Conservation (phyloP, 2,797 vertebrate genomes). For the Enteromius unitaeniatus region DNA sequence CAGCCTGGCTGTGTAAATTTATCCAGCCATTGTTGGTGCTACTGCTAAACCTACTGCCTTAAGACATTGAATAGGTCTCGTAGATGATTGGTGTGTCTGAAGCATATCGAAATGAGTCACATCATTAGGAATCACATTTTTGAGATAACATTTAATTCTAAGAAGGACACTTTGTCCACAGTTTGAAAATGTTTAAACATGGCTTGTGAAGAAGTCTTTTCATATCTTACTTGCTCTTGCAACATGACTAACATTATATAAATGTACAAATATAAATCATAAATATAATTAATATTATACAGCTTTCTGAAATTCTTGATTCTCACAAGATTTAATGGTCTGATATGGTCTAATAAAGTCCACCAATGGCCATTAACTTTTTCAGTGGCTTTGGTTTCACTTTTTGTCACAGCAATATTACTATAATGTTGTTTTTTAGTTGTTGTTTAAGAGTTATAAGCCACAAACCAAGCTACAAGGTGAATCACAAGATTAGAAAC, state of each 20-base stretch:
- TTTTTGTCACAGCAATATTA: neutral
- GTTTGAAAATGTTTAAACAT: neutral
- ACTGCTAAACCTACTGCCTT: slow-evolving; percentile 9
- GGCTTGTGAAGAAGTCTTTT: neutral
- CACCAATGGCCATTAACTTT: neutral
- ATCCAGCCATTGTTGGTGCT: neutral
- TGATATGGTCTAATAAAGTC: neutral
- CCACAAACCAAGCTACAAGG: neutral
- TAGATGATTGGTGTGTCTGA: neutral
- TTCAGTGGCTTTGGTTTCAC: neutral
- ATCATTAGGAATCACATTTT: neutral
- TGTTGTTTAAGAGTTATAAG: neutral
- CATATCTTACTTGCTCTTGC: neutral
- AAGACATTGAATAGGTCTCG: neutral
- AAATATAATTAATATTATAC: neutral
- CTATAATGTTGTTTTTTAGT: neutral
- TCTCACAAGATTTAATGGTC: neutral
- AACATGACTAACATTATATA: neutral
- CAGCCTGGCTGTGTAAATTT: slow-evolving; percentile 18
- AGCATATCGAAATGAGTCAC: neutral
- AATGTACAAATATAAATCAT: neutral
- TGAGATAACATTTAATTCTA: neutral
- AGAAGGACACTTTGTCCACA: neutral
- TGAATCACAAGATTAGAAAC: neutral
- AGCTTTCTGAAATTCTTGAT: neutral